Evolutionary conservation across 2,113 vertebrate genomes (phyloP).

Genomic region (Pollachius pollachius): DNA sequence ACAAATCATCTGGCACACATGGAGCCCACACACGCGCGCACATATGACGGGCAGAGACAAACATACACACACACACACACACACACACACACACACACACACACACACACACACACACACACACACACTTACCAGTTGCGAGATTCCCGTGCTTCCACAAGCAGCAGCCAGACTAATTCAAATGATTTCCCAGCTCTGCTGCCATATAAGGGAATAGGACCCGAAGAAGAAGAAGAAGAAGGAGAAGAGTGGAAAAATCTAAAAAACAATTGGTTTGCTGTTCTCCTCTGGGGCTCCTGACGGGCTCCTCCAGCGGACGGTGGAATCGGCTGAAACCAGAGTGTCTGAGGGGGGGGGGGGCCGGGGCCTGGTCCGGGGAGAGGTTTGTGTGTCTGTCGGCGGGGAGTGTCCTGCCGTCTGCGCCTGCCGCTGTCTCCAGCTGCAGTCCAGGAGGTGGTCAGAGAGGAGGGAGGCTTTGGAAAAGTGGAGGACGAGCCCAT

Average conservation of each 20-base stretch:
- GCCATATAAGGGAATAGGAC: slow-evolving; percentile 74
- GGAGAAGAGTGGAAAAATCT: not conserved
- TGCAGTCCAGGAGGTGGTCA: slow-evolving; percentile 45
- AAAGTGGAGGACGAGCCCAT: slow-evolving; percentile 50
- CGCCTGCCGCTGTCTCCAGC: slow-evolving; percentile 29
- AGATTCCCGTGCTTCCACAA: slow-evolving; percentile 44
- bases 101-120: slow-evolving; percentile 32
- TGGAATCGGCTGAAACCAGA: too few relatives aligned
- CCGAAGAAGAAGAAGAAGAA: slow-evolving; percentile 16
- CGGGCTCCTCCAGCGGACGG: too few relatives aligned
- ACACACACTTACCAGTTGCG: slow-evolving; percentile 46
- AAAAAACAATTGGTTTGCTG: slow-evolving; percentile 59
- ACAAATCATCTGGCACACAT: slow-evolving; percentile 44
- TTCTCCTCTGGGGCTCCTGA: slow-evolving; percentile 33
- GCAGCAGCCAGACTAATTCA: slow-evolving; percentile 73
- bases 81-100: slow-evolving; percentile 39
- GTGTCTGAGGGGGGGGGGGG: not conserved
- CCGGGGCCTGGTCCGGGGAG: slow-evolving; percentile 37
- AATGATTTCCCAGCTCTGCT: slow-evolving; percentile 71
- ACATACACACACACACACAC: slow-evolving; percentile 22
- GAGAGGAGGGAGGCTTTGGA: slow-evolving; percentile 41
- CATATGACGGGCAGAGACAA: slow-evolving; percentile 4
- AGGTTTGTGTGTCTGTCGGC: not conserved
- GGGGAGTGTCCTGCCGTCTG: not conserved
- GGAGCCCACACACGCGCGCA: slow-evolving; percentile 24